Evolutionary conservation across 2,797 vertebrate genomes (phyloP).

Genomic region (Phrynocephalus forsythii): DNA sequence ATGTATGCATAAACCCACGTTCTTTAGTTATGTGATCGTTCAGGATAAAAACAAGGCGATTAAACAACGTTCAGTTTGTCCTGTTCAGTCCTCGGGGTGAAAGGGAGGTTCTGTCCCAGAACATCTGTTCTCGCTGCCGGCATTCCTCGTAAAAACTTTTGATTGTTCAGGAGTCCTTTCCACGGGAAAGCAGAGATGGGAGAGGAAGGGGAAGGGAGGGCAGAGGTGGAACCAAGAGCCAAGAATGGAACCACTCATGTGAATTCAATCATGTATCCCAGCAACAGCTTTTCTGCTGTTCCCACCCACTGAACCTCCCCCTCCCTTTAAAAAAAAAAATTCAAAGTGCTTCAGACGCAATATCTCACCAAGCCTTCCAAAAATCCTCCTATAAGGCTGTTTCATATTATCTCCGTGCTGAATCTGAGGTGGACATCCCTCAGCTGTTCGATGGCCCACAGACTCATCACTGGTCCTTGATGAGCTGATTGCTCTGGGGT

Average conservation of each 20-base stretch:
- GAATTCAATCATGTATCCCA: too few relatives aligned
- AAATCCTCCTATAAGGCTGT: too few relatives aligned
- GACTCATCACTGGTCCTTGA: too few relatives aligned
- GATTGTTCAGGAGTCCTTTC: background rate
- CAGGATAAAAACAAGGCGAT: background rate
- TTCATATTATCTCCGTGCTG: too few relatives aligned
- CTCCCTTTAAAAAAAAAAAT: background rate
- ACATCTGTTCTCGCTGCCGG: slow-evolving; percentile 27
- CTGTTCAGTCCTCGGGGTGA: background rate
- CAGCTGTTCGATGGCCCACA: too few relatives aligned
- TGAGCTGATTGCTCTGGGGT: too few relatives aligned
- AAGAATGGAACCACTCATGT: background rate
- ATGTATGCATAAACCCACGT: too few relatives aligned
- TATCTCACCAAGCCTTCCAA: too few relatives aligned
- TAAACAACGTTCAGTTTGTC: background rate
- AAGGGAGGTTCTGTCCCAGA: slow-evolving; percentile 24
- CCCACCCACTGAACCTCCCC: background rate
- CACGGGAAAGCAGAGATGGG: background rate
- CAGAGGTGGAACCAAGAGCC: background rate
- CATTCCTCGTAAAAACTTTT: slow-evolving; percentile 9
- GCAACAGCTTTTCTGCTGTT: background rate
- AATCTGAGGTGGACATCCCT: too few relatives aligned
- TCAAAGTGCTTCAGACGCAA: background rate
- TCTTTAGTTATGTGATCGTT: background rate
- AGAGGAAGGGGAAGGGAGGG: too few relatives aligned